Conservation (phyloP, 2,888 invertebrate genomes). For the Drosophila kokeensis region DNA sequence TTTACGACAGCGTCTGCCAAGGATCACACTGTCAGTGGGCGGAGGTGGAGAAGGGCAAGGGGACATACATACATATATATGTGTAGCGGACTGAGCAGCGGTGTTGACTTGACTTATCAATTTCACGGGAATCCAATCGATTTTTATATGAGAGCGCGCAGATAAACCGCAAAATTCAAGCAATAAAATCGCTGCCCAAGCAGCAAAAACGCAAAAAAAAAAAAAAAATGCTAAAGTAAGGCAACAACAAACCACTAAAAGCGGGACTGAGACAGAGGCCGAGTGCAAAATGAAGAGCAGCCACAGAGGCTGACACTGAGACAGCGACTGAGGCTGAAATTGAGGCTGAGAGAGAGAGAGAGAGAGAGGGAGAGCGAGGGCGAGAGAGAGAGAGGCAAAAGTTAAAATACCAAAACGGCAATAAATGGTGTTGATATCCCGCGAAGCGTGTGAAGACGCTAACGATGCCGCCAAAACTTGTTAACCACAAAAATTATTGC, state of each 20-base stretch:
- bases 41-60: neutral
- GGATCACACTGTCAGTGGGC: conserved; percentile 34
- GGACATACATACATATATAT: conserved; percentile 1
- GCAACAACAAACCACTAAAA: conserved; percentile 39
- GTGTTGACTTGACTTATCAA: conserved; percentile 83
- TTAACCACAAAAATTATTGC: conserved; percentile 83
- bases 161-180: conserved; percentile 82
- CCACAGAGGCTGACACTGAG: conserved; percentile 46
- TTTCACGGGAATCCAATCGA: conserved; percentile 83
- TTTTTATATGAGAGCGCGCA: conserved; percentile 82
- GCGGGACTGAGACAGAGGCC: conserved; percentile 17
- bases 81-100: conserved; percentile 35
- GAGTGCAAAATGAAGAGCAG: conserved; percentile 66
- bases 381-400: conserved; percentile 47
- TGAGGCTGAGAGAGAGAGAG: conserved; percentile 9
- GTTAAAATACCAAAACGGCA: conserved; percentile 81
- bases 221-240: conserved; percentile 29
- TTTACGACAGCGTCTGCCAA: conserved; percentile 73
- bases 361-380: neutral
- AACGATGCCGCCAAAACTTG: conserved; percentile 84
- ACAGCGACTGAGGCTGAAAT: conserved; percentile 25
- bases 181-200: conserved; percentile 73
- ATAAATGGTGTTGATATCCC: conserved; percentile 83
- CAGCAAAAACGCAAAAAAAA: conserved; percentile 30
- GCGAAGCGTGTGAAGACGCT: conserved; percentile 84